Evolutionary conservation across 2,888 invertebrate genomes (phyloP).

Genomic region (Agrenia bidenticulata): DNA sequence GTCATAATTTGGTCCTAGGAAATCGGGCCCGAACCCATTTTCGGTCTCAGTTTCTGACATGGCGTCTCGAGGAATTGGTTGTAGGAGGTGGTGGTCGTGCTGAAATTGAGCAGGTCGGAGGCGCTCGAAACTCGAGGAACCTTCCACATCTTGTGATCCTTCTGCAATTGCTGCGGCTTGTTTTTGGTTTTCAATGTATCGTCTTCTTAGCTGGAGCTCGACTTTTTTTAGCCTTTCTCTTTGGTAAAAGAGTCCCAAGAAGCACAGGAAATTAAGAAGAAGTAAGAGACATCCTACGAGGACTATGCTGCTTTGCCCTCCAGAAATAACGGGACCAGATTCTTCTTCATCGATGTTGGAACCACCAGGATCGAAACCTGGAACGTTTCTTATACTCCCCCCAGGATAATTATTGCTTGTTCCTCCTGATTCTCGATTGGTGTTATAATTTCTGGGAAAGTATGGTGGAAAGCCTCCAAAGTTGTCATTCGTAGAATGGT

Average conservation of each 20-base stretch:
- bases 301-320: slow-evolving; percentile 44
- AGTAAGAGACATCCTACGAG: slow-evolving; percentile 47
- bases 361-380: neutral
- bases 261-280: slow-evolving; percentile 47
- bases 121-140: slow-evolving; percentile 24
- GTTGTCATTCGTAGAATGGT: slow-evolving; percentile 21
- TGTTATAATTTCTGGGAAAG: slow-evolving; percentile 14
- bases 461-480: slow-evolving; percentile 25
- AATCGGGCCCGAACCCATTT: slow-evolving; percentile 51
- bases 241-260: slow-evolving; percentile 50
- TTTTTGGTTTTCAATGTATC: slow-evolving; percentile 30
- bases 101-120: neutral
- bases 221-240: slow-evolving; percentile 47
- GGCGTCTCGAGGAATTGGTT: slow-evolving; percentile 28
- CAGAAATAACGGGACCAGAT: slow-evolving; percentile 20
- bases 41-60: slow-evolving; percentile 52
- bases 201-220: slow-evolving; percentile 41
- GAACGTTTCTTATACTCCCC: neutral
- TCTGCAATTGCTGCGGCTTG: slow-evolving; percentile 15
- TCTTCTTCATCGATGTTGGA: neutral
- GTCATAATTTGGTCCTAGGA: slow-evolving; percentile 50
- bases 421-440: neutral
- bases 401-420: neutral
- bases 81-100: neutral
- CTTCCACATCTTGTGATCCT: slow-evolving; percentile 23